phyloP scores from a whole-genome alignment of 2,888 invertebrate species.

The Pammene fasciana region DNA sequence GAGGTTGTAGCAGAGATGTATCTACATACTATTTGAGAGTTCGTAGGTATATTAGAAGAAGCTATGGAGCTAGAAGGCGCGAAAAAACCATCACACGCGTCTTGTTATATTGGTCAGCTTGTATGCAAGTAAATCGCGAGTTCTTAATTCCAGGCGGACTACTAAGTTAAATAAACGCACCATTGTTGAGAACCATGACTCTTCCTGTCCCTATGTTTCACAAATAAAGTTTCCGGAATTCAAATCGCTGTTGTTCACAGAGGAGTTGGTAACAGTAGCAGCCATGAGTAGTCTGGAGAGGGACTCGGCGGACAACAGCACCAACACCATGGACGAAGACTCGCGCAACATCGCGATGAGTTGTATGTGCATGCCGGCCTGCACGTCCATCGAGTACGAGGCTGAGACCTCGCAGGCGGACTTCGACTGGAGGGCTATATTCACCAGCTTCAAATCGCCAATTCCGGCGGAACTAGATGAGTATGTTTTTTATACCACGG shows the following conservation, averaged over 20 bases:
- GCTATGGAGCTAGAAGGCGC: too few species aligned
- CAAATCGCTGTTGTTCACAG: slow-evolving; percentile 59
- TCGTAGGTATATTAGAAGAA: too few species aligned
- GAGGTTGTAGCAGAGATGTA: too few species aligned
- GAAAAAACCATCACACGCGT: too few species aligned
- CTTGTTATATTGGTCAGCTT: too few species aligned
- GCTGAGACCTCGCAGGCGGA: slow-evolving; percentile 89
- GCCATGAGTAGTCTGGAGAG: slow-evolving; percentile 70
- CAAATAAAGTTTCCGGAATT: too few species aligned
- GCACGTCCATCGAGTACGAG: slow-evolving; percentile 88
- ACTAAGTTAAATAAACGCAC: too few species aligned
- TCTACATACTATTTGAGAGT: too few species aligned
- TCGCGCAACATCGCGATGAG: slow-evolving; percentile 61
- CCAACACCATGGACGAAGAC: slow-evolving; percentile 54
- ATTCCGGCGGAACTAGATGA: slow-evolving; percentile 49
- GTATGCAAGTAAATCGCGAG: too few species aligned
- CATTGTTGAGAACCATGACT: too few species aligned
- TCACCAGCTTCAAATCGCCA: slow-evolving; percentile 76
- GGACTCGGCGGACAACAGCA: slow-evolving; percentile 50
- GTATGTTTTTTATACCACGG: slow-evolving; percentile 53
- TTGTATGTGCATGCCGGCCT: slow-evolving; percentile 86
- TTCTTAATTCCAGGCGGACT: too few species aligned
- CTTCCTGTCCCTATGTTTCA: too few species aligned
- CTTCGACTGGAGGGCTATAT: slow-evolving; percentile 85
- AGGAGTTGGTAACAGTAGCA: slow-evolving; percentile 78